Base-by-base conservation (phyloP, 2,888 invertebrate species). In the Netelia fuscicornis region DNA sequence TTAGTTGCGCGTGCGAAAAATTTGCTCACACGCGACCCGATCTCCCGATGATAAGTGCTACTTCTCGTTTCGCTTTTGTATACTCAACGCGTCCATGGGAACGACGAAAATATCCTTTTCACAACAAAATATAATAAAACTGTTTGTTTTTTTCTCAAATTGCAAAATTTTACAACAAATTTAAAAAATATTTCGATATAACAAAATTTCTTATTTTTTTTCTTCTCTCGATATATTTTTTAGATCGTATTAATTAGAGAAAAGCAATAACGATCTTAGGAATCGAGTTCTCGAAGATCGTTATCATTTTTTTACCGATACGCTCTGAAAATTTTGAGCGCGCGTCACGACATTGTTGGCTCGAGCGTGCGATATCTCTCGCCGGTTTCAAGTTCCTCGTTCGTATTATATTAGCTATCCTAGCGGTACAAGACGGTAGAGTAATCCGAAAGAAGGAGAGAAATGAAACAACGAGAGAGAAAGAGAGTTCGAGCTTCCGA, bases 401-500 rank as follows among this genome's bases (percentile, higher is more conserved):
- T 67, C 48, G 23, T 54, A 60, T 72, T 72, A 44, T 42, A 72
- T 76, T 65, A 42, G 65, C 23, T 52, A 64, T 30, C 10, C 30
- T 54, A 68, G 65, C 37, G 44, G 67, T 56, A 42, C 67, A n/a
- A 23, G 48, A n/a, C 30, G 23, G 48, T 17, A 62, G 23, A 64
- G 10, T 17, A 65, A 30, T 23, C 52, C 13, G 10, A 64, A 54
- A 52, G 52, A 9, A 17, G 11, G 37, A 17, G 54, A n/a, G 58
- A 71, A n/a, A 54, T 17, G n/a, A 17, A 65, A 65, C n/a, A 56
- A 74, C 10, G 70, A 56, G 58, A 52, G 42, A 25, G n/a, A 64
- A 60, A 70, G 44, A 76, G 52, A 75, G 83, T 74, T 68, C 52
- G 72, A 67, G 82, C 86, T 86, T 84, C 84, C 65, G 84, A 84